These are phyloP conservation scores for Tetramorium alpestre DNA, from an alignment of 1,140 invertebrate species.

Conservation along the genomic window DNA sequence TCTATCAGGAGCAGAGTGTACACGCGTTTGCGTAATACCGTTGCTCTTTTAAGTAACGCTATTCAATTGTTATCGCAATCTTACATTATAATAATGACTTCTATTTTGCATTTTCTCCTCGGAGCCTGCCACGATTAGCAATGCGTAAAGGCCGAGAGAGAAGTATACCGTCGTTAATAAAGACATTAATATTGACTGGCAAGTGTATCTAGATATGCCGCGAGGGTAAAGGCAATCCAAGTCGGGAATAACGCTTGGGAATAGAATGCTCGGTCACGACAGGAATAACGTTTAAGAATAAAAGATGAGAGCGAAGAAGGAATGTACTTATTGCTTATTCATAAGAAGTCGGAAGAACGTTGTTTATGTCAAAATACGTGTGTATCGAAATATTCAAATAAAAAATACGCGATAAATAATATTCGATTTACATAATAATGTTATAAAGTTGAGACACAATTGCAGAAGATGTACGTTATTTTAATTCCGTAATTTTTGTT, in stretches of 20 bases:
- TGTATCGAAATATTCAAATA: slow-evolving; percentile 52
- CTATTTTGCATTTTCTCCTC: slow-evolving; percentile 31
- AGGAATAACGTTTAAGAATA: slow-evolving; percentile 75
- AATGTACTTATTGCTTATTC: slow-evolving; percentile 76
- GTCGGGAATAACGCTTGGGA: slow-evolving; percentile 81
- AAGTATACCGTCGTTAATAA: slow-evolving; percentile 80
- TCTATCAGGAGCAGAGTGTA: slow-evolving; percentile 14
- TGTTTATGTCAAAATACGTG: slow-evolving; percentile 53
- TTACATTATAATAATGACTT: slow-evolving; percentile 20
- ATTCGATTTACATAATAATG: background rate
- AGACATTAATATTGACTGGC: slow-evolving; percentile 84
- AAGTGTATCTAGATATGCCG: slow-evolving; percentile 80
- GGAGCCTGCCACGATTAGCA: background rate
- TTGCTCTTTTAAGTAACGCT: slow-evolving; percentile 9
- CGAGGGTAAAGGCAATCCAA: slow-evolving; percentile 76
- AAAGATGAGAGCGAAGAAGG: slow-evolving; percentile 74
- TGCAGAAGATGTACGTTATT: background rate
- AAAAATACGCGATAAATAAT: slow-evolving; percentile 20
- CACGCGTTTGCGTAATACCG: background rate
- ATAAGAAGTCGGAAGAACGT: slow-evolving; percentile 67
- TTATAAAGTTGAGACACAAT: background rate
- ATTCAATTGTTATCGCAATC: background rate
- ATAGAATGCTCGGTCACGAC: slow-evolving; percentile 84
- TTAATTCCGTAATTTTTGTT: background rate
- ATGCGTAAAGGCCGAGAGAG: slow-evolving; percentile 22